These are phyloP conservation scores for Caenorhabditis sp. DNA, from an alignment of 2,888 invertebrate species.

Conservation along the genomic window DNA sequence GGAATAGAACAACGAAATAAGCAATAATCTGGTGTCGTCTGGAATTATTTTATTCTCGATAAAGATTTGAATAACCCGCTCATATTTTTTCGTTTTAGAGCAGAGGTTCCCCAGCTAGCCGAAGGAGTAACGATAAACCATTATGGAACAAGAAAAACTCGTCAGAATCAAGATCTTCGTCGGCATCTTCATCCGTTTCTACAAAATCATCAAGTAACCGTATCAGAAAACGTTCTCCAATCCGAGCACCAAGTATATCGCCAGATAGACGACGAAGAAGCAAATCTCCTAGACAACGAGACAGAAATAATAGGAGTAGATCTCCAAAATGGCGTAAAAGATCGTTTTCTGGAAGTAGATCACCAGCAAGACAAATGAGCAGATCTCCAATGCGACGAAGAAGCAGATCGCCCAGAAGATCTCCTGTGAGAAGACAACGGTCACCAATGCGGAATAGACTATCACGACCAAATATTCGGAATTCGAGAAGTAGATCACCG, in stretches of 20 bases:
- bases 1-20: too few relatives aligned
- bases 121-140: constrained; percentile 16
- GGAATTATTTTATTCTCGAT: too few relatives aligned
- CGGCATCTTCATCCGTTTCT: not conserved
- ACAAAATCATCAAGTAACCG: constrained; percentile 10
- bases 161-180: not conserved
- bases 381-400: not conserved
- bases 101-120: not conserved
- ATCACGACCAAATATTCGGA: not conserved
- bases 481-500: not conserved
- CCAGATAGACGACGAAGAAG: constrained; percentile 11
- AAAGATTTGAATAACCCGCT: too few relatives aligned
- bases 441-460: not conserved
- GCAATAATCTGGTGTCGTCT: too few relatives aligned
- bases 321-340: constrained; percentile 4
- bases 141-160: constrained; percentile 27
- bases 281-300: constrained; percentile 9
- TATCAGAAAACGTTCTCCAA: constrained; percentile 20
- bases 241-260: constrained; percentile 24
- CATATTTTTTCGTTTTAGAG: constrained; percentile 10
- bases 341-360: not conserved
- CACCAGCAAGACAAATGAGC: not conserved
- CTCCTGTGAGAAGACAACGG: constrained; percentile 4
- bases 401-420: constrained; percentile 5
- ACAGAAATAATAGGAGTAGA: not conserved